These are phyloP conservation scores for Hoplodrina ambigua DNA, from an alignment of 2,888 invertebrate species.

Conservation along the genomic window DNA sequence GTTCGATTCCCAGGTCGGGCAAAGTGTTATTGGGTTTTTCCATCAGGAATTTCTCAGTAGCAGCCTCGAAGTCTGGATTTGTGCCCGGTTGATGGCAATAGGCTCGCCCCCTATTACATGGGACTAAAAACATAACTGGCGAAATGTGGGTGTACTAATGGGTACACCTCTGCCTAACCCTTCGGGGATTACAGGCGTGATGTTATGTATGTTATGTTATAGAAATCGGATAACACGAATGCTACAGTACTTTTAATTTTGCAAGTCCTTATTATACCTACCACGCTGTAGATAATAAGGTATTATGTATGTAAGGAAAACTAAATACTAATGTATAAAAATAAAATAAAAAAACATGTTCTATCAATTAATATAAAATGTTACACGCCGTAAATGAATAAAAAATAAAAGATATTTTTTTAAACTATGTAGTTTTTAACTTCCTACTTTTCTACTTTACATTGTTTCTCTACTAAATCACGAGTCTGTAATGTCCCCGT, in stretches of 20 bases:
- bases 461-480: constrained; percentile 20
- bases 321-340: background rate
- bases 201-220: no score
- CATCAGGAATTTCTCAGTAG: no score
- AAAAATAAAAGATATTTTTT: background rate
- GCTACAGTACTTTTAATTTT: background rate
- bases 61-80: no score
- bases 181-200: no score
- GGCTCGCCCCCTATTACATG: no score
- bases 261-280: background rate
- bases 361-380: background rate
- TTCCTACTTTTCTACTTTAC: constrained; percentile 22
- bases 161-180: no score
- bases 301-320: background rate
- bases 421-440: constrained; percentile 13
- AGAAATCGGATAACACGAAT: no score
- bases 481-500: background rate
- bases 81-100: no score
- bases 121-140: no score
- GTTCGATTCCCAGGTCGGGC: no score
- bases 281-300: background rate
- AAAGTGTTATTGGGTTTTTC: no score
- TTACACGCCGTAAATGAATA: background rate
- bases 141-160: no score
- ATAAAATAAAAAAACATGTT: background rate